Conservation (phyloP, 2,113 vertebrate species). For the Rana temporaria region DNA sequence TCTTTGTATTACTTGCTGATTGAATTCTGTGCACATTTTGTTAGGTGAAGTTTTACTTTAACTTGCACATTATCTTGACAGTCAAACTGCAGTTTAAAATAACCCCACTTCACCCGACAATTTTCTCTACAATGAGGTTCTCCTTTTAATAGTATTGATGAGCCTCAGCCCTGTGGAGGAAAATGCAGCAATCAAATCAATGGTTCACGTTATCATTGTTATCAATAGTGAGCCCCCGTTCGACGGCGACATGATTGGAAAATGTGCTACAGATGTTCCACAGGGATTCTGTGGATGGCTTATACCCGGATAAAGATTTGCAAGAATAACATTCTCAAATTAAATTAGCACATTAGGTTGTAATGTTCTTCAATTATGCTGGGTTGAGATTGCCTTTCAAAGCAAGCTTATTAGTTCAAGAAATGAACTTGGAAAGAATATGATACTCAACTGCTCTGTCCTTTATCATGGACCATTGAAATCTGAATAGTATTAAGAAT, state of each 20-base stretch:
- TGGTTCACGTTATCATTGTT: constrained; percentile 50
- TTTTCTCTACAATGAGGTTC: constrained; percentile 47
- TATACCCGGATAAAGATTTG: constrained; percentile 19
- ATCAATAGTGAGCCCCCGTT: constrained; percentile 26
- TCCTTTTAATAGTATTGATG: constrained; percentile 47
- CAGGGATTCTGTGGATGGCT: constrained; percentile 27
- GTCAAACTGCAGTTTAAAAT: constrained; percentile 35
- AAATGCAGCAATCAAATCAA: constrained; percentile 55
- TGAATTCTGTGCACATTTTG: constrained; percentile 41
- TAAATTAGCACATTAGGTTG: constrained; percentile 14
- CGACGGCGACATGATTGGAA: constrained; percentile 46
- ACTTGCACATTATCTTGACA: constrained; percentile 40
- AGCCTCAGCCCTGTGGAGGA: constrained; percentile 45
- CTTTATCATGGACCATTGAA: too few relatives aligned
- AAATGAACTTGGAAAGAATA: constrained; percentile 6
- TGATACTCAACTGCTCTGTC: too few relatives aligned
- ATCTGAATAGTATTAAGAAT: too few relatives aligned
- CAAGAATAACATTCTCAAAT: constrained; percentile 44
- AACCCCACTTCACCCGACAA: constrained; percentile 35
- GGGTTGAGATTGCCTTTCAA: constrained; percentile 3
- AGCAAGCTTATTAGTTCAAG: constrained; percentile 15
- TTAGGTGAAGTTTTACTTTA: constrained; percentile 41
- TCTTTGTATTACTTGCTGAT: constrained; percentile 44
- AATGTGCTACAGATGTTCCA: constrained; percentile 27
- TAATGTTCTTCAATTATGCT: constrained; percentile 41